These are phyloP conservation scores for Machimus atricapillus DNA, from an alignment of 2,888 invertebrate species.

Conservation along the genomic window DNA sequence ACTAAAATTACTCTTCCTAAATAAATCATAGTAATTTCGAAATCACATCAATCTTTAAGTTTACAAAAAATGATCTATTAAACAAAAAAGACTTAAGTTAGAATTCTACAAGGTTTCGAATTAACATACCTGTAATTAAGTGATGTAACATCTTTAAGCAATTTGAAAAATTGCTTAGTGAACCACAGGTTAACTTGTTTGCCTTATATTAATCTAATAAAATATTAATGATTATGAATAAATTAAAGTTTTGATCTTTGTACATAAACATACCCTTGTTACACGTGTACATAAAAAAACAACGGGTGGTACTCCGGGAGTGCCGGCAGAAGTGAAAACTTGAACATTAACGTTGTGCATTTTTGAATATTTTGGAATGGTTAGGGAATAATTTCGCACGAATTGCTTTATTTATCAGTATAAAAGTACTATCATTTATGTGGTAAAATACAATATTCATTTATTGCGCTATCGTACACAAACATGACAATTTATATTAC, in stretches of 20 bases:
- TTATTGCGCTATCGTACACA: too few species aligned
- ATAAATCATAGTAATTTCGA: not conserved
- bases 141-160: not conserved
- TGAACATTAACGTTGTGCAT: too few species aligned
- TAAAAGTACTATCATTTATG: too few species aligned
- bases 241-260: not conserved
- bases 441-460: too few species aligned
- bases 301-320: too few species aligned
- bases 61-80: not conserved
- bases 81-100: not conserved
- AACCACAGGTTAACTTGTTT: not conserved
- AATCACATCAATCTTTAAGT: not conserved
- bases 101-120: not conserved
- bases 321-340: too few species aligned
- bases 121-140: too few species aligned
- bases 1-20: not conserved
- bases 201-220: not conserved
- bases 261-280: too few species aligned
- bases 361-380: too few species aligned
- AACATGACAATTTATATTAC: too few species aligned
- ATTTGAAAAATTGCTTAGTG: not conserved
- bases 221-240: not conserved
- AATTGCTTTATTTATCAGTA: too few species aligned
- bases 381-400: too few species aligned
- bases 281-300: not conserved